Evolutionary conservation across 2,888 invertebrate species (phyloP).

Genomic region (Xylota segnis): DNA sequence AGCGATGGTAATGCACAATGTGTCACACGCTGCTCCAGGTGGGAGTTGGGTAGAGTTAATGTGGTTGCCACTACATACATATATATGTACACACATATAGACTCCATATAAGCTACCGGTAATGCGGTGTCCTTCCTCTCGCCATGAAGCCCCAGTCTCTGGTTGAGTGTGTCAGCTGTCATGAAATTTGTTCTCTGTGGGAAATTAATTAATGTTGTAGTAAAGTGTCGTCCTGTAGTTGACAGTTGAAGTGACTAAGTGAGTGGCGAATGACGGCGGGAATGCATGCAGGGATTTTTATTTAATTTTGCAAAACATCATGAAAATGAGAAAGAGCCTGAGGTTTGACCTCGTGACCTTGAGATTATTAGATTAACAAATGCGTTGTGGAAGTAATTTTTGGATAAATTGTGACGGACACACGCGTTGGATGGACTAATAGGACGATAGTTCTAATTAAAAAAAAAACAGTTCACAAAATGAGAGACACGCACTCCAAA

Average conservation of each 20-base stretch:
- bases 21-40: conserved; percentile 24
- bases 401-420: too few relatives aligned
- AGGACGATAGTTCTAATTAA: too few relatives aligned
- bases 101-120: neutral
- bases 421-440: too few relatives aligned
- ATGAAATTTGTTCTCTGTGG: conserved; percentile 55
- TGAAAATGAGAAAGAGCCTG: neutral
- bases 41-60: neutral
- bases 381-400: too few relatives aligned
- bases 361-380: too few relatives aligned
- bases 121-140: conserved; percentile 39
- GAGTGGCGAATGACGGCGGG: neutral
- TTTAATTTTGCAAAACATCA: conserved; percentile 14
- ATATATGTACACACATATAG: neutral
- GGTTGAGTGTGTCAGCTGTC: conserved; percentile 60
- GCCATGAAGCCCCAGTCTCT: neutral
- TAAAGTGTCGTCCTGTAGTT: conserved; percentile 35
- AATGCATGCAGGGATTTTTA: conserved; percentile 5
- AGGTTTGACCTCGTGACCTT: conserved; percentile 4
- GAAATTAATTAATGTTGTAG: conserved; percentile 51
- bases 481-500: too few relatives aligned
- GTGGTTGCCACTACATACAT: neutral
- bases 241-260: conserved; percentile 14
- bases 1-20: conserved; percentile 34
- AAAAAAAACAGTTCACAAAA: too few relatives aligned